A percentile compares a stretch with the other conserved stretches of the same genome.
phyloP scores from a whole-genome alignment of 2,797 vertebrate species.

The Leucoraja ocellata region DNA sequence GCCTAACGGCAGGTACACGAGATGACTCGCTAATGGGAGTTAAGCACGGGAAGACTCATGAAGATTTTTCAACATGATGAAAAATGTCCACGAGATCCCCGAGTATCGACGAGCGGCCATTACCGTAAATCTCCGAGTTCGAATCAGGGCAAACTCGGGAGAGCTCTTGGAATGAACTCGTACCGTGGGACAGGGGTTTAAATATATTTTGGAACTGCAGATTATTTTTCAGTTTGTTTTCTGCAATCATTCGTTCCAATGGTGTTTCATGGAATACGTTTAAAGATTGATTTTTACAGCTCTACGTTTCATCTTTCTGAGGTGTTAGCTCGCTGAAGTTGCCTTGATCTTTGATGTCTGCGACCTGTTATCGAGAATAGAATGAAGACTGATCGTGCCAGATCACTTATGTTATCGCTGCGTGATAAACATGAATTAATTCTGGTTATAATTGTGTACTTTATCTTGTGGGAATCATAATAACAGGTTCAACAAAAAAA shows the following conservation, averaged over 20 bases:
- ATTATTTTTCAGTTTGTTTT: neutral
- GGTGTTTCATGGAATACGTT: neutral
- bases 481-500: neutral
- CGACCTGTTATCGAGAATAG: neutral
- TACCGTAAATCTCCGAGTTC: too few species aligned
- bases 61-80: too few species aligned
- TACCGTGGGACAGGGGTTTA: too few species aligned
- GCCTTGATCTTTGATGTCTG: neutral
- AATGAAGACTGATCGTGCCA: neutral
- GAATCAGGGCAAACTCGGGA: too few species aligned
- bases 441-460: neutral
- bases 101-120: too few species aligned
- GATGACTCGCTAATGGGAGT: too few species aligned
- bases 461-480: constrained; percentile 1
- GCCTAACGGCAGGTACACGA: too few species aligned
- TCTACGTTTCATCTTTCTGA: neutral
- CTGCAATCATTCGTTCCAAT: neutral
- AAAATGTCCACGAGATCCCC: too few species aligned
- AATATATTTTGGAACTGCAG: neutral
- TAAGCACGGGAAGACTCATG: too few species aligned
- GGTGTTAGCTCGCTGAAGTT: neutral
- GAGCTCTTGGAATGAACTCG: too few species aligned
- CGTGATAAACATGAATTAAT: neutral
- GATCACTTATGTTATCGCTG: neutral
- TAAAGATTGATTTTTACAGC: neutral